Conservation (phyloP, 2,888 invertebrate species). For the Cephalotes varians region DNA sequence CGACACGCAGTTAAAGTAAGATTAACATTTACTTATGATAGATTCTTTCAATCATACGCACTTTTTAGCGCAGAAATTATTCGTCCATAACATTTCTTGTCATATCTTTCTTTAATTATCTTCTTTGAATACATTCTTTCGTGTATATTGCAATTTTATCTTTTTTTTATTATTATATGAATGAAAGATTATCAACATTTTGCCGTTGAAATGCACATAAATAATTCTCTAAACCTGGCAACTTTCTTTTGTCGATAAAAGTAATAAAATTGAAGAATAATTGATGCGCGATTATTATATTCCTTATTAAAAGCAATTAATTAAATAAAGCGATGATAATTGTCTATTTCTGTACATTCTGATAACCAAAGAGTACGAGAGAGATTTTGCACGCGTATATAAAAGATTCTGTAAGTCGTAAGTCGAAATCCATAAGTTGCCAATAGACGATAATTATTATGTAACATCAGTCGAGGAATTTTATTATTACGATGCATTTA, state of each 20-base stretch:
- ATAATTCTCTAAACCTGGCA: background rate
- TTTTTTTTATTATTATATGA: no score
- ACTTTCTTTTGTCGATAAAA: conserved; percentile 8
- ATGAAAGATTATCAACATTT: background rate
- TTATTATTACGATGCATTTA: conserved; percentile 1
- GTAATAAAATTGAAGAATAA: conserved; percentile 17
- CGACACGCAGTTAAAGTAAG: conserved; percentile 10
- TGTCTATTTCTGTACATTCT: background rate
- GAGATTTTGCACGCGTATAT: background rate
- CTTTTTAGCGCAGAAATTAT: background rate
- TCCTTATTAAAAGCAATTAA: background rate
- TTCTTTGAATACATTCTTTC: background rate
- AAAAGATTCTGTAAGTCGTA: background rate
- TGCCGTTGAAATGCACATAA: conserved; percentile 1
- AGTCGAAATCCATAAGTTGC: background rate
- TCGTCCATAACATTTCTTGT: background rate
- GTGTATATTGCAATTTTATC: background rate
- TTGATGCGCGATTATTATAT: background rate
- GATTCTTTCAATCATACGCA: background rate
- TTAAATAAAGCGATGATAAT: no score
- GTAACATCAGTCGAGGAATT: background rate
- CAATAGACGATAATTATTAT: background rate
- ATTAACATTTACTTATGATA: conserved; percentile 13
- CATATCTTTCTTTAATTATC: background rate
- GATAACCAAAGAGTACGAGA: background rate